Evolutionary conservation across 2,797 vertebrate species (phyloP).

Genomic region (Xiphophorus birchmanni): DNA sequence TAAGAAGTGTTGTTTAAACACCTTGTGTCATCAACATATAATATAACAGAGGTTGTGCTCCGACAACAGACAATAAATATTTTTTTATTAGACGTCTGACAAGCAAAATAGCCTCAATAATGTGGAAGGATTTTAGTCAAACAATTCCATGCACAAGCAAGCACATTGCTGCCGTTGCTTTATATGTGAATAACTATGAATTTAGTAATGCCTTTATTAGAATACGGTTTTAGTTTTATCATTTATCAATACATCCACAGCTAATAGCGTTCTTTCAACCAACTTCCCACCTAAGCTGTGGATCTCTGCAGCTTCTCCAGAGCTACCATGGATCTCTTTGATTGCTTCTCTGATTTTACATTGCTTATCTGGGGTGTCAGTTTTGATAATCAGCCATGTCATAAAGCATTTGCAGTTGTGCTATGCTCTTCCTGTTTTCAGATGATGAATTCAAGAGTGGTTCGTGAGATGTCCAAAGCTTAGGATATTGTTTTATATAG

Average conservation of each 20-base stretch:
- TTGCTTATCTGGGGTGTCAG: neutral
- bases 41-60: slow-evolving; percentile 13
- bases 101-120: slow-evolving; percentile 23
- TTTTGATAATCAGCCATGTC: neutral
- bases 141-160: neutral
- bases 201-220: neutral
- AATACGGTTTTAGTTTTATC: neutral
- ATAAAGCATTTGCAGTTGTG: neutral
- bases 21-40: slow-evolving; percentile 20
- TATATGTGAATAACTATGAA: neutral
- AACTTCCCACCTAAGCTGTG: neutral
- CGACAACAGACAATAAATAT: slow-evolving; percentile 35
- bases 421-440: neutral
- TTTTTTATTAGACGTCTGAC: slow-evolving; percentile 30
- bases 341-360: neutral
- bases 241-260: no score
- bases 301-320: neutral
- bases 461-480: neutral
- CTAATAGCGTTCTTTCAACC: neutral
- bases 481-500: neutral
- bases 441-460: neutral
- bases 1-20: slow-evolving; percentile 30
- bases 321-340: neutral
- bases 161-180: neutral
- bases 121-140: slow-evolving; percentile 23